These are phyloP conservation scores for Temnopleurus reevesii DNA, from an alignment of 53 echinoderm and acorn worm species.

Conservation along the genomic window DNA sequence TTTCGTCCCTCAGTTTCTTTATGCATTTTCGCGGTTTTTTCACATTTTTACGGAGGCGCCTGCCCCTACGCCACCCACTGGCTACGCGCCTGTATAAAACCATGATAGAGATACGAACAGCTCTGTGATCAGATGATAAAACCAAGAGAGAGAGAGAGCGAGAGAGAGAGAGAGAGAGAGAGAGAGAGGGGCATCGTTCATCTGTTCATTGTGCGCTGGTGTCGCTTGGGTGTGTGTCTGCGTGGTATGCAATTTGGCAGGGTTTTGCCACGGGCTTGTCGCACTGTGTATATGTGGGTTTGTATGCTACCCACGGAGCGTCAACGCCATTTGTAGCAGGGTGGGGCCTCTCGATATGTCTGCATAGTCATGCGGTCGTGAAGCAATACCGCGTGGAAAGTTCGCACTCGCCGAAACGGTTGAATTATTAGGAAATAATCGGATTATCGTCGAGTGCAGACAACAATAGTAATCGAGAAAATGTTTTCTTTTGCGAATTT, in stretches of 20 bases:
- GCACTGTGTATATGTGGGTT: not conserved
- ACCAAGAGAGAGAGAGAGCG: too few species aligned
- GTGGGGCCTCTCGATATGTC: not conserved
- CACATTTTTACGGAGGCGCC: too few species aligned
- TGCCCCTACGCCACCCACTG: too few species aligned
- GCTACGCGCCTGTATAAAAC: too few species aligned
- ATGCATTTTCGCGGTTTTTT: too few species aligned
- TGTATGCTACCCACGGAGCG: not conserved
- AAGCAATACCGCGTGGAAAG: slow-evolving; percentile 28
- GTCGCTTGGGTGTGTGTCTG: too few species aligned
- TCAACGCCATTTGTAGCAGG: not conserved
- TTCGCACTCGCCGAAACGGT: too few species aligned
- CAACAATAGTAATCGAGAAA: not conserved
- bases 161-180: not conserved
- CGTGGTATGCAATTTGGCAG: too few species aligned
- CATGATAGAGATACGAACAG: too few species aligned
- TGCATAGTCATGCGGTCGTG: slow-evolving; percentile 10
- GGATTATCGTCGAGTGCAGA: slow-evolving; percentile 5
- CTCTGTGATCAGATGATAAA: too few species aligned
- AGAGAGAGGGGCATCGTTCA: not conserved
- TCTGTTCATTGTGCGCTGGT: not conserved
- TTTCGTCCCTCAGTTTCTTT: too few species aligned
- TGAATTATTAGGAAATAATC: slow-evolving; percentile 25
- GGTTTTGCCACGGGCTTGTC: not conserved
- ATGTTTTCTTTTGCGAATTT: not conserved